Percentiles rank a stretch among this genome's conserved stretches.
Conservation (phyloP, 1,140 invertebrate species). For the Dermatophagoides farinae region DNA sequence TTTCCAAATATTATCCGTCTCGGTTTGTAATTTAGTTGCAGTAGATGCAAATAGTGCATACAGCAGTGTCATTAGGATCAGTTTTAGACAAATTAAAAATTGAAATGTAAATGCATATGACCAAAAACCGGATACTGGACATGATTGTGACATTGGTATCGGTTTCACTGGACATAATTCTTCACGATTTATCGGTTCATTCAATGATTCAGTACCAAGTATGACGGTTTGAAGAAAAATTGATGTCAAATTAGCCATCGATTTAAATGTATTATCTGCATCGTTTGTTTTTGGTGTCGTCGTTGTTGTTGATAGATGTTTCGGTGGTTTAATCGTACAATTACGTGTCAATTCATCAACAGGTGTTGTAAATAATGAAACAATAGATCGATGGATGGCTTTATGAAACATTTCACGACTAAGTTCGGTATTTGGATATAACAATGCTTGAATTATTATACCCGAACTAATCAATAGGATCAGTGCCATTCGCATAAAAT, state of each 20-base stretch:
- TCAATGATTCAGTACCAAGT: background rate
- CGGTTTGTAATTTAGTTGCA: constrained; percentile 23
- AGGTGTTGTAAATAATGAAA: constrained; percentile 29
- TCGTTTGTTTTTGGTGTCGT: no score
- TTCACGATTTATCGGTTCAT: background rate
- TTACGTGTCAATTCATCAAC: constrained; percentile 23
- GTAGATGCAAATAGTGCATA: constrained; percentile 28
- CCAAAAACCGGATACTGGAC: constrained; percentile 26
- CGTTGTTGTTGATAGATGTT: no score
- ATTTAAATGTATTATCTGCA: background rate
- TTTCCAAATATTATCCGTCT: constrained; percentile 29
- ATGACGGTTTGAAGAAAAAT: background rate
- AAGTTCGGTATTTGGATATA: constrained; percentile 28
- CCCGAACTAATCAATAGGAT: constrained; percentile 28
- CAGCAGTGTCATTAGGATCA: constrained; percentile 28
- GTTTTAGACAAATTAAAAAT: constrained; percentile 28
- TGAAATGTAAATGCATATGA: constrained; percentile 28
- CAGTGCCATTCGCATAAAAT: constrained; percentile 29
- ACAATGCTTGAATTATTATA: constrained; percentile 28
- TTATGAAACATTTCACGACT: constrained; percentile 22
- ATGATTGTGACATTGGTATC: constrained; percentile 18
- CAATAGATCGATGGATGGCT: constrained; percentile 25
- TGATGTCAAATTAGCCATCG: background rate
- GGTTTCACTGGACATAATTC: constrained; percentile 10
- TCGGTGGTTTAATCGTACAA: no score